Conservation (phyloP, 2,888 invertebrate genomes). For the Pheosia gnoma region DNA sequence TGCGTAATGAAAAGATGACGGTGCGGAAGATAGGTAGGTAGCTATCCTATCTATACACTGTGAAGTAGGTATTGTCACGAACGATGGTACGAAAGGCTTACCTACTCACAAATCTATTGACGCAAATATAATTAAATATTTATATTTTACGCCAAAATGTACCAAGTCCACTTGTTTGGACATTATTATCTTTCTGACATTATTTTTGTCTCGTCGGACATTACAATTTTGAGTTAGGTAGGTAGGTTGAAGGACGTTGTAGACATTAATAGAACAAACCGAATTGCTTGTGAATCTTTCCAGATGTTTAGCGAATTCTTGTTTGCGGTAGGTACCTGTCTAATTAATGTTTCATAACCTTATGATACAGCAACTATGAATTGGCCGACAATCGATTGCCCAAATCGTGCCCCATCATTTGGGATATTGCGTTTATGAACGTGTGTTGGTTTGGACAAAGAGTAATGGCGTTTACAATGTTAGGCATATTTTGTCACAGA, state of each 20-base stretch:
- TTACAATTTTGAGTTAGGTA: too few relatives aligned
- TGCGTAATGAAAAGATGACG: not conserved
- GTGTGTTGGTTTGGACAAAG: not conserved
- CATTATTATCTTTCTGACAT: too few relatives aligned
- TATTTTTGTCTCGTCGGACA: too few relatives aligned
- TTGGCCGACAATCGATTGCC: not conserved
- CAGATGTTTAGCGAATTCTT: not conserved
- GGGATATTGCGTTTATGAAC: not conserved
- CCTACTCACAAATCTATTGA: not conserved
- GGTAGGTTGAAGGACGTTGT: too few relatives aligned
- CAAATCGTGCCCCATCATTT: not conserved
- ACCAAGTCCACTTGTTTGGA: too few relatives aligned
- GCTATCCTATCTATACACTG: too few relatives aligned
- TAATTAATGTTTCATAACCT: not conserved
- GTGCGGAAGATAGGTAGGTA: not conserved
- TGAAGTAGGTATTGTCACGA: not conserved
- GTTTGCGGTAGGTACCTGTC: not conserved
- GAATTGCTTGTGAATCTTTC: not conserved
- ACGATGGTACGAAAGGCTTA: not conserved
- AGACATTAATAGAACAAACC: too few relatives aligned
- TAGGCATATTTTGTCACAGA: too few relatives aligned
- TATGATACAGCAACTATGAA: not conserved
- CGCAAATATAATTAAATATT: not conserved
- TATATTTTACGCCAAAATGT: not conserved
- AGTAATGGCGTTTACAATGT: not conserved